Base-by-base conservation (phyloP, 2,888 invertebrate species). In the Celastrina argiolus region DNA sequence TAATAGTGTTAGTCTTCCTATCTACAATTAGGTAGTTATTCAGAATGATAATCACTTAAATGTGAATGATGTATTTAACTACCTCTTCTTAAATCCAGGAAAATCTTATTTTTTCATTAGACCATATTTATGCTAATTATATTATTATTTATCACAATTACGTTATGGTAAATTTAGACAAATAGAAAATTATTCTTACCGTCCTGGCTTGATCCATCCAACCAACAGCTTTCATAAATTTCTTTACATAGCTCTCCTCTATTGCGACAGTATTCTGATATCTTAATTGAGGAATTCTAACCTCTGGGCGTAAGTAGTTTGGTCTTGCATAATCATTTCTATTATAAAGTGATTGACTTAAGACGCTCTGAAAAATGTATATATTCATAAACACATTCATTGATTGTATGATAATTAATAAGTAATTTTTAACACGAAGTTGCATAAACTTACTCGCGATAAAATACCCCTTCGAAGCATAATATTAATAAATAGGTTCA, bases 211-310 rank as follows among this genome's bases (percentile, higher is more conserved):
- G 92, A 67, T 93, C 92, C 80, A 92, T 87, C 85, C 92, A 92
- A 2, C 93, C 93, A 26, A 94, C 91, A 76, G 92, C 92, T 74
- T 92, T 93, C 78, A 93, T 87, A 68, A 94, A 92, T 71, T 92
- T 92, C 70, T 93, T 93, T 0, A 94, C 78, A 75, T 93, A 91
- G 66, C 92, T 83, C 45, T 86, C 88, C 70, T 92, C 87, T 34
- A 87, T 77, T 68, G 87, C 73, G 36, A 85, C 75, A 67, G 88
- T 84, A 45, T 81, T 79, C 66, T 85, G 79, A 14, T 79, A 70
- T 71, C 84, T 82, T 26, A 71, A 67, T 69, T 73, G 71, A 14
- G 67, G 7, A 34, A 70, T 56, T 56, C 64, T 69, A 31, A 67
- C 64, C n/a, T 65, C 58, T 14, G 41, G 56, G 58, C 65, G 66